A percentile compares a stretch with the other conserved stretches of the same genome.
Conservation (phyloP, 1,140 invertebrate genomes). For the Neotoxoptera formosana region DNA sequence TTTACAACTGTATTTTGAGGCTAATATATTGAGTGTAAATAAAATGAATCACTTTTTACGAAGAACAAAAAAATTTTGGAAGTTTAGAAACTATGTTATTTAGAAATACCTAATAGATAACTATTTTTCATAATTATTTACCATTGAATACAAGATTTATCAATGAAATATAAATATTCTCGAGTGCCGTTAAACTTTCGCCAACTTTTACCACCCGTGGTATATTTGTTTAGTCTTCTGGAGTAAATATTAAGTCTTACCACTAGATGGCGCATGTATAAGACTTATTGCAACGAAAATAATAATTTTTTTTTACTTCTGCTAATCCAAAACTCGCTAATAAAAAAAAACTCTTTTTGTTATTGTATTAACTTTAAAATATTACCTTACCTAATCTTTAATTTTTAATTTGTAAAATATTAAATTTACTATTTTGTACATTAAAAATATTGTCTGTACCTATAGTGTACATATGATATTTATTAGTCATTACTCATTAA, state of each 20-base stretch:
- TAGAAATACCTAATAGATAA: background rate
- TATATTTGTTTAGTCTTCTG: background rate
- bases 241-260: background rate
- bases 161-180: background rate
- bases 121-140: background rate
- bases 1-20: background rate
- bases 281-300: background rate
- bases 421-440: background rate
- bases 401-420: background rate
- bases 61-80: too few species aligned
- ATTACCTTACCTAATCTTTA: background rate
- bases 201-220: background rate
- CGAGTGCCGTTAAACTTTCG: background rate
- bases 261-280: background rate
- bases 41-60: too few species aligned
- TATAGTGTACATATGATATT: too few species aligned
- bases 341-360: background rate
- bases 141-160: background rate
- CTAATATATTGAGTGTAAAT: too few species aligned
- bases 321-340: background rate
- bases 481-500: too few species aligned
- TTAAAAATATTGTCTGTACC: background rate
- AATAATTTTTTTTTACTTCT: background rate
- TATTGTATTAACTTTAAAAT: background rate
- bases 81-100: background rate